Percentiles rank a stretch among this genome's conserved stretches.
These are phyloP conservation scores for Sceliomorpha sp. DNA, from an alignment of 2,888 invertebrate species.

Conservation along the genomic window DNA sequence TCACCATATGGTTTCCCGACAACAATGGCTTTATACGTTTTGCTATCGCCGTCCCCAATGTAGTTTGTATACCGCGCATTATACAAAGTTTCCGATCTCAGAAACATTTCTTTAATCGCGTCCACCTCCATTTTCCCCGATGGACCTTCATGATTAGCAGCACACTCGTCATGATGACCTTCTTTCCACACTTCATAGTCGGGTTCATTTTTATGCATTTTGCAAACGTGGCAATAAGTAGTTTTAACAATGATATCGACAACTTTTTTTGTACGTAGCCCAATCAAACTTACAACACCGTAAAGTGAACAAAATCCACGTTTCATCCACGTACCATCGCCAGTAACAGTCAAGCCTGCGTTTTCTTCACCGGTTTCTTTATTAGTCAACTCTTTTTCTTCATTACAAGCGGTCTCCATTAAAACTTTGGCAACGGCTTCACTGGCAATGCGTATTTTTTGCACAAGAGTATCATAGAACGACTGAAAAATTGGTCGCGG, in stretches of 20 bases:
- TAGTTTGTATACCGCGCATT: conserved; percentile 19
- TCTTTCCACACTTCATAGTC: conserved; percentile 23
- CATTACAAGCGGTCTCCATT: conserved; percentile 24
- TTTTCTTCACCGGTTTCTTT: conserved; percentile 14
- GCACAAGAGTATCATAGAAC: conserved; percentile 28
- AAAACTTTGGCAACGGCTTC: conserved; percentile 25
- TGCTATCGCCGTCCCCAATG: conserved; percentile 36
- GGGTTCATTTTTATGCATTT: conserved; percentile 5
- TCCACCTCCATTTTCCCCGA: conserved; percentile 29
- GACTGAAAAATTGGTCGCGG: conserved; percentile 54
- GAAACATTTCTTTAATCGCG: conserved; percentile 21
- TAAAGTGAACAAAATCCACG: conserved; percentile 23
- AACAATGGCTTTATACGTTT: conserved; percentile 29
- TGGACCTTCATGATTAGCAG: conserved; percentile 29
- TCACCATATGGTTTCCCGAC: conserved; percentile 38
- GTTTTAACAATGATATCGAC: conserved; percentile 22
- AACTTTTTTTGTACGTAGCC: conserved; percentile 17
- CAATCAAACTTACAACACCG: conserved; percentile 21
- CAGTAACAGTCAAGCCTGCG: conserved; percentile 7
- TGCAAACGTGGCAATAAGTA: conserved; percentile 13
- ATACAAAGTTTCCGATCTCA: conserved; percentile 12
- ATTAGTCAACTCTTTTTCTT: conserved; percentile 19
- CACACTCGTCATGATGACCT: conserved; percentile 24
- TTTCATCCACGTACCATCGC: conserved; percentile 16
- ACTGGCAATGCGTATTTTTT: conserved; percentile 19